phyloP scores from a whole-genome alignment of 2,888 invertebrate genomes.

The Leucophora obtusa region DNA sequence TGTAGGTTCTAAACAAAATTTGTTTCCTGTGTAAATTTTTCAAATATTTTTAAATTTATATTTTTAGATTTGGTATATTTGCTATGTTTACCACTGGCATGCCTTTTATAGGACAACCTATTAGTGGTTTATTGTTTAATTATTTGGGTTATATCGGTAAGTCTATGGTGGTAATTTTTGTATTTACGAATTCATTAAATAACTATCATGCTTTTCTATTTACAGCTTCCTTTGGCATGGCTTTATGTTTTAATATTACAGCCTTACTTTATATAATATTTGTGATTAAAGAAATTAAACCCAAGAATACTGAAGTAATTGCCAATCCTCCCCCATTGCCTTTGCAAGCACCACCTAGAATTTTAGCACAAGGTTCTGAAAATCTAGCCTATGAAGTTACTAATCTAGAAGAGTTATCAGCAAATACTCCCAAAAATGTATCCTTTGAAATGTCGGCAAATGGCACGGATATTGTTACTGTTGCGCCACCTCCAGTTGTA shows the following conservation, averaged over 20 bases:
- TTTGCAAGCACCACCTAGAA: slow-evolving; percentile 52
- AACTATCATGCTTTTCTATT: background rate
- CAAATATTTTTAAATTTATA: background rate
- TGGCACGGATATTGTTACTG: slow-evolving; percentile 56
- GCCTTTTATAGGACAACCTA: slow-evolving; percentile 74
- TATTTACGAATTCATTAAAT: no score
- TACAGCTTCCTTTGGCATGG: slow-evolving; percentile 75
- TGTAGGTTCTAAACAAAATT: no score
- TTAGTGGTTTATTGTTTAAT: slow-evolving; percentile 74
- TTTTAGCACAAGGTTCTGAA: slow-evolving; percentile 66
- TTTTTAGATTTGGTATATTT: slow-evolving; percentile 76
- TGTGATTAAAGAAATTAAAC: slow-evolving; percentile 73
- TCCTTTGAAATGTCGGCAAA: slow-evolving; percentile 71
- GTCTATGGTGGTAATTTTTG: slow-evolving; percentile 40
- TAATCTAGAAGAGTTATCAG: slow-evolving; percentile 66
- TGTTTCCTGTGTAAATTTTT: no score
- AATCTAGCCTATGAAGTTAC: slow-evolving; percentile 73
- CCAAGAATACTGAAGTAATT: slow-evolving; percentile 36
- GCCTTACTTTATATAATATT: slow-evolving; percentile 76
- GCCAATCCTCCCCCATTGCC: slow-evolving; percentile 64
- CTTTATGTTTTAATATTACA: slow-evolving; percentile 73
- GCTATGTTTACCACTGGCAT: slow-evolving; percentile 75
- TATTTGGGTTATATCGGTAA: slow-evolving; percentile 76
- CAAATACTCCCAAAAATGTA: slow-evolving; percentile 69
- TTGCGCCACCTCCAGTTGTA: slow-evolving; percentile 4